Base-by-base conservation (phyloP, 2,888 invertebrate genomes). In the Pyrrhosoma nymphula region DNA sequence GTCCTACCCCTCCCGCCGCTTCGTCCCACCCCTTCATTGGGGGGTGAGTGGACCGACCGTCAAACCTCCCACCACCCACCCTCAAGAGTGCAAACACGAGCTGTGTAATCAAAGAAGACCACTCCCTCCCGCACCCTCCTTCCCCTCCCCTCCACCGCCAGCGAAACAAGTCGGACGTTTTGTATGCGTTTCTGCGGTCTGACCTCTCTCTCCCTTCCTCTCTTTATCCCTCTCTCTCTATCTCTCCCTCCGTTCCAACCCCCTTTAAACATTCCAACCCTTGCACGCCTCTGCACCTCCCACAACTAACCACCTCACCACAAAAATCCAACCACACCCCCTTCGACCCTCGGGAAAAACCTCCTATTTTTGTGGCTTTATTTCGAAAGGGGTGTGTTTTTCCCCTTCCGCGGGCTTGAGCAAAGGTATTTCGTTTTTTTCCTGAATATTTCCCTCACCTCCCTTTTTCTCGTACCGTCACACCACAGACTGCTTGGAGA, bases 151-250 rank as follows among this genome's bases (percentile, higher is more conserved):
- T 12, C 16, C 30, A 3, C 82, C 82, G 35, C 82, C 69, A n/a
- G n/a, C 35, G 16, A 82, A 82, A 82, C 69, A 26, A 69, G 26
- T n/a, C 82, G 82, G 82, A 18, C 35, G 30, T 30, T 35, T 82
- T 35, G 82, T 82, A 35, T 82, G 82, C 82, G 30, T 82, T 82
- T 82, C 82, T 35, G 82, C 82, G 82, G 82, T 82, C 82, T 82
- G 12, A 14, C 82, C 35, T 18, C 82, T 82, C 69, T 26, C 47
- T 18, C 18, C 16, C 16, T 12, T 26, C 20, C 69, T 26, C 20
- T 12, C 69, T 16, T 56, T 8, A 8, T 20, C 23, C 3, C 75
- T 2, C 69, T 4, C 69, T 26, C 69, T 69, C 69, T 47, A 47
- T 8, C 47, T 8, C 47, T 47, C 47, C 8, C 47, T 47, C 47